Evolutionary conservation across 2,888 invertebrate species (phyloP).

Genomic region (Chrysolina haemoptera): DNA sequence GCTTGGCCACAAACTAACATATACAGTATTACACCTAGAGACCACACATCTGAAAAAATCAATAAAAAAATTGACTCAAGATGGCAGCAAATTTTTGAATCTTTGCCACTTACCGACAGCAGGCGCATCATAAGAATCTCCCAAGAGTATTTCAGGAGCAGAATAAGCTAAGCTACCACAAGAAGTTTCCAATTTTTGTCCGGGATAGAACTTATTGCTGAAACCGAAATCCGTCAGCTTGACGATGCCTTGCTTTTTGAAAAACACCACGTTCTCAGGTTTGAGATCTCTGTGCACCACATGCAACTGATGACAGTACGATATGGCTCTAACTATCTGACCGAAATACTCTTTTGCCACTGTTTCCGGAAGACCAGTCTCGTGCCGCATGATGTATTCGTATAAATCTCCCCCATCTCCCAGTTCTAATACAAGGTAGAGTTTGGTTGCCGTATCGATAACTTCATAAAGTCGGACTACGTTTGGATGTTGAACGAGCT

Average conservation of each 20-base stretch:
- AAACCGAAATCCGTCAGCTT: constrained; percentile 99
- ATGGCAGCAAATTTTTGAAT: background rate
- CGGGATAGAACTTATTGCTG: constrained; percentile 96
- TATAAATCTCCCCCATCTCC: constrained; percentile 99
- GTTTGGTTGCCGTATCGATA: constrained; percentile 98
- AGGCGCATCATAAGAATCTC: constrained; percentile 98
- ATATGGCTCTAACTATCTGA: constrained; percentile 97
- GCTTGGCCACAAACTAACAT: constrained; percentile 98
- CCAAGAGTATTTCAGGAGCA: constrained; percentile 98
- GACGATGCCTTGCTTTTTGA: constrained; percentile 96
- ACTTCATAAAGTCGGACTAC: constrained; percentile 99
- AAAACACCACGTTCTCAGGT: constrained; percentile 99
- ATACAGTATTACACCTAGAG: constrained; percentile 97
- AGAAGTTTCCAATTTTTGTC: constrained; percentile 96
- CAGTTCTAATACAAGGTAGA: constrained; percentile 95
- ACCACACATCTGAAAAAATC: constrained; percentile 91
- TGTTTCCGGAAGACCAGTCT: constrained; percentile 87
- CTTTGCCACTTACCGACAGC: constrained; percentile 84
- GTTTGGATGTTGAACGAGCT: constrained; percentile 98
- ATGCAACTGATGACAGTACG: constrained; percentile 95
- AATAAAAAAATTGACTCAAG: constrained; percentile 10
- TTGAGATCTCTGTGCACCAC: constrained; percentile 94
- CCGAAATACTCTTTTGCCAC: constrained; percentile 93
- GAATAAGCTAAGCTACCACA: constrained; percentile 99
- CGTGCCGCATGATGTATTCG: constrained; percentile 98